Conservation (phyloP, 2,797 vertebrate genomes). For the Mallotus villosus region DNA sequence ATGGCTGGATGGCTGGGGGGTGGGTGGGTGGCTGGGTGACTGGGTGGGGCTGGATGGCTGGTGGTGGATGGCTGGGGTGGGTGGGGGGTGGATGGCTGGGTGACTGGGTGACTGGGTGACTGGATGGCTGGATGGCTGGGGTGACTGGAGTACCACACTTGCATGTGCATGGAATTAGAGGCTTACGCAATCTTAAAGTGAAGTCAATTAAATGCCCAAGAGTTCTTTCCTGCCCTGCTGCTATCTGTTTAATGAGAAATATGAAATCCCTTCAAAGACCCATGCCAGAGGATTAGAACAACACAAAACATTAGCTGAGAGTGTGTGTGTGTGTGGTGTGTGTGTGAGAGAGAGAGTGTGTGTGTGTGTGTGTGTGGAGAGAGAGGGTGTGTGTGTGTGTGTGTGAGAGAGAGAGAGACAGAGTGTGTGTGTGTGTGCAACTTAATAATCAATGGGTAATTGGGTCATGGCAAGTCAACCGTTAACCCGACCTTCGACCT, state of each 20-base stretch:
- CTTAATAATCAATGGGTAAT: neutral
- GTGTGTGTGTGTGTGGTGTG: constrained; percentile 6
- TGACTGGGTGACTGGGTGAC: no score
- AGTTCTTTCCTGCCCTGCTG: constrained; percentile 28
- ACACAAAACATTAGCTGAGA: neutral
- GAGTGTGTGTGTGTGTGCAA: neutral
- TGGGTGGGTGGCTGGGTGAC: no score
- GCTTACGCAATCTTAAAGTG: neutral
- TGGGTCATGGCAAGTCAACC: no score
- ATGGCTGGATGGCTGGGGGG: no score
- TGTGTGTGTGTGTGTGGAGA: no score
- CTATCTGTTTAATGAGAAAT: constrained; percentile 15
- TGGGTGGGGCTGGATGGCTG: no score
- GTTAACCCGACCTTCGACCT: no score
- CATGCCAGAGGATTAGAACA: constrained; percentile 17
- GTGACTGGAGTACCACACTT: constrained; percentile 10
- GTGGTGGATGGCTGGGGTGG: no score
- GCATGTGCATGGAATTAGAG: constrained; percentile 14
- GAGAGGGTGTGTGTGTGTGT: no score
- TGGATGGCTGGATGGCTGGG: neutral
- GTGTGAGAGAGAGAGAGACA: no score
- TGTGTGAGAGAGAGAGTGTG: neutral
- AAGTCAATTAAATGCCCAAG: constrained; percentile 16
- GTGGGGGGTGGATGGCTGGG: no score
- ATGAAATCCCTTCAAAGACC: constrained; percentile 17